Conservation (phyloP, 1,140 invertebrate genomes). For the Idris sp. region DNA sequence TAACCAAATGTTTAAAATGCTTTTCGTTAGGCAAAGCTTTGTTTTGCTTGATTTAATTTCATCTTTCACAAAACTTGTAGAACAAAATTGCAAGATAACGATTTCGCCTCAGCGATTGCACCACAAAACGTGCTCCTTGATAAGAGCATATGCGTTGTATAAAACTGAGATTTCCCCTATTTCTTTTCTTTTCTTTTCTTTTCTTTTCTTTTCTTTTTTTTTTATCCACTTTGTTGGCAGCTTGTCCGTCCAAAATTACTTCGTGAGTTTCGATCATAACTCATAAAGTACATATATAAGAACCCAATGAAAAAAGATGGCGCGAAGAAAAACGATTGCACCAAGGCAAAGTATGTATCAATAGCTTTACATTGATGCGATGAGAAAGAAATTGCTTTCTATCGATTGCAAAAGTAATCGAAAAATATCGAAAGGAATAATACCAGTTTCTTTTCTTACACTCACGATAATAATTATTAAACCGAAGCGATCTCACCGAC, state of each 20-base stretch:
- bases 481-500: background rate
- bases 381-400: constrained; percentile 55
- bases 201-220: too few species aligned
- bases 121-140: constrained; percentile 1
- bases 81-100: background rate
- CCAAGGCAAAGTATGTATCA: constrained; percentile 44
- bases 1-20: too few species aligned
- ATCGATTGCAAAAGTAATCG: constrained; percentile 47
- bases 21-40: too few species aligned
- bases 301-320: constrained; percentile 40
- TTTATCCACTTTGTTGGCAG: constrained; percentile 14
- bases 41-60: too few species aligned
- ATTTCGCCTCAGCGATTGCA: constrained; percentile 9
- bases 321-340: constrained; percentile 43
- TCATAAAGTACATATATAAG: constrained; percentile 37
- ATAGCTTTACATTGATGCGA: constrained; percentile 26
- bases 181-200: too few species aligned
- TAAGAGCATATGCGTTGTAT: background rate
- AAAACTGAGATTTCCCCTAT: constrained; percentile 22
- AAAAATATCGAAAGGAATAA: constrained; percentile 44
- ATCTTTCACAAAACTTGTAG: too few species aligned
- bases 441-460: constrained; percentile 7
- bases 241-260: constrained; percentile 44
- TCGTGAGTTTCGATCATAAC: constrained; percentile 50
- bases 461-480: constrained; percentile 29